Conservation (phyloP, 2,888 invertebrate species). For the Drosophila differens region DNA sequence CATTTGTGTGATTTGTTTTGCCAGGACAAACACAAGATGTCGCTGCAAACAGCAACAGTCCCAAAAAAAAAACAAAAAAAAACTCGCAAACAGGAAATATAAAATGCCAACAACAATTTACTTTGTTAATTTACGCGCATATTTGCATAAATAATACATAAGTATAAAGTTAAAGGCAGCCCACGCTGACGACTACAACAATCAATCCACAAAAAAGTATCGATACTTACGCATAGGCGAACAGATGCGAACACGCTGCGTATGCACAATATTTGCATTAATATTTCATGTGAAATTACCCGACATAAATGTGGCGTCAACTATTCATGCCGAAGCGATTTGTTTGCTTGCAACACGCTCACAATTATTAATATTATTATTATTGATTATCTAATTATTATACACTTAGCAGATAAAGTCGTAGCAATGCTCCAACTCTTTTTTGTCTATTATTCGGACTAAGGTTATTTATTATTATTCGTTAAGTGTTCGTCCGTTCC, state of each 20-base stretch:
- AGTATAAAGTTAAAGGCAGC: slow-evolving; percentile 15
- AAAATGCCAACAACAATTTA: slow-evolving; percentile 70
- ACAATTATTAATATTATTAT: neutral
- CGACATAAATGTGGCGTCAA: slow-evolving; percentile 10
- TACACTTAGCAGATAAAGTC: neutral
- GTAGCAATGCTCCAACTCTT: neutral
- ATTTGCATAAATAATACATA: slow-evolving; percentile 74
- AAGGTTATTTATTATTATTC: neutral
- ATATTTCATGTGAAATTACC: slow-evolving; percentile 38
- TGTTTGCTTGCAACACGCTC: neutral
- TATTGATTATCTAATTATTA: slow-evolving; percentile 35
- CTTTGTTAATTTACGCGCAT: slow-evolving; percentile 72
- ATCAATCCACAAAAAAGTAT: slow-evolving; percentile 16
- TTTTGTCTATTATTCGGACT: neutral
- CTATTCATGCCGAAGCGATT: slow-evolving; percentile 11
- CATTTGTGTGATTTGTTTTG: slow-evolving; percentile 76
- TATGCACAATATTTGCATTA: slow-evolving; percentile 42
- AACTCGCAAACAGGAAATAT: slow-evolving; percentile 55
- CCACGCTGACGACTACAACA: slow-evolving; percentile 11
- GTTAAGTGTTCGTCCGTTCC: neutral
- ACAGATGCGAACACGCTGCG: slow-evolving; percentile 20
- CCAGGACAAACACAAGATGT: slow-evolving; percentile 65
- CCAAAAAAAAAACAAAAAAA: slow-evolving; percentile 17
- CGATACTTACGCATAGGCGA: slow-evolving; percentile 14
- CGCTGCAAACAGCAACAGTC: slow-evolving; percentile 23